Evolutionary conservation across 1,140 invertebrate species (phyloP).

Genomic region (Pseudomyrmex dendroicus): DNA sequence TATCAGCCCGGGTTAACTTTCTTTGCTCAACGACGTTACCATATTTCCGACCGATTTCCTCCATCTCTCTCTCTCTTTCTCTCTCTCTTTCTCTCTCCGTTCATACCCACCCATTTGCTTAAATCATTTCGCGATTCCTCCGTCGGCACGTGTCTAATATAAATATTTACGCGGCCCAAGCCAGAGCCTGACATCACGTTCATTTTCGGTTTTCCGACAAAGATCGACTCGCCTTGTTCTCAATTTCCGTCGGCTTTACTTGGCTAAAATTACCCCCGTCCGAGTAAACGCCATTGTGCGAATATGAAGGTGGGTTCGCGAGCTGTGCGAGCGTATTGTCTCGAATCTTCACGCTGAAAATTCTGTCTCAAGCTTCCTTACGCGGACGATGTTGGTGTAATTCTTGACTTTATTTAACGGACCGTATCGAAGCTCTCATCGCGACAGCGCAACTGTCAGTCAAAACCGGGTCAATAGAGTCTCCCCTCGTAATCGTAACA

Average conservation of each 20-base stretch:
- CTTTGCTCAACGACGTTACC: conserved; percentile 46
- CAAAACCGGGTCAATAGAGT: conserved; percentile 29
- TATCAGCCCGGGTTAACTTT: conserved; percentile 48
- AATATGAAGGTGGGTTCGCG: conserved; percentile 21
- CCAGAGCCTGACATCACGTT: conserved; percentile 68
- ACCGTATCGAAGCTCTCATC: conserved; percentile 2
- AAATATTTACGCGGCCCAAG: conserved; percentile 72
- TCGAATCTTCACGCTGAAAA: conserved; percentile 11
- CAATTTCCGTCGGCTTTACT: conserved; percentile 40
- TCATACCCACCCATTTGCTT: conserved; percentile 65
- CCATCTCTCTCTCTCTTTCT: neutral
- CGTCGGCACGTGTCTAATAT: conserved; percentile 63
- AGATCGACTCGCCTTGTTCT: conserved; percentile 49
- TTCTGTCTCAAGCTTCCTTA: neutral
- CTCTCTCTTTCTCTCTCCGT: neutral
- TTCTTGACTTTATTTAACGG: conserved; percentile 22
- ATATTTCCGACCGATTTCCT: conserved; percentile 49
- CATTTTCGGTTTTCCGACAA: conserved; percentile 59
- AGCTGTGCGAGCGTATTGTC: conserved; percentile 21
- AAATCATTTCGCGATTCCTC: conserved; percentile 69
- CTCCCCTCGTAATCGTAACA: conserved; percentile 40
- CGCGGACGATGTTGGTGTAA: neutral
- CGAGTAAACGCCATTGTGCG: conserved; percentile 27
- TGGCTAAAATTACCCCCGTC: conserved; percentile 66
- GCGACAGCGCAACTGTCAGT: conserved; percentile 43